Evolutionary conservation across 2,888 invertebrate species (phyloP).

Genomic region (Drosophila infuscata): DNA sequence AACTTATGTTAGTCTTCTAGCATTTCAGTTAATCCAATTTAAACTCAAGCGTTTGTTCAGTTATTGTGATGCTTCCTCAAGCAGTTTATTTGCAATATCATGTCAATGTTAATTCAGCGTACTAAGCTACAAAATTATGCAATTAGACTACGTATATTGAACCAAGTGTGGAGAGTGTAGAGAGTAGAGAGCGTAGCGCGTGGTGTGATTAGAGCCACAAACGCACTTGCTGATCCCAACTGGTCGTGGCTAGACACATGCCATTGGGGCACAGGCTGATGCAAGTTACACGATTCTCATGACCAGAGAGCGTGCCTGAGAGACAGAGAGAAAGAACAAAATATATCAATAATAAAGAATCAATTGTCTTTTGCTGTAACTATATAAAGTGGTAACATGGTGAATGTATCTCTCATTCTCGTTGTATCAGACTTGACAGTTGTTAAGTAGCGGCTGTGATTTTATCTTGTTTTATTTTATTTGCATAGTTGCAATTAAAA

Average conservation of each 20-base stretch:
- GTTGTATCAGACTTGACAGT: not conserved
- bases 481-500: not conserved
- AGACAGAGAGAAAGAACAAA: slow-evolving; percentile 58
- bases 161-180: slow-evolving; percentile 36
- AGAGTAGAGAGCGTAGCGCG: not conserved
- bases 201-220: slow-evolving; percentile 90
- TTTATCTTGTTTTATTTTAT: not conserved
- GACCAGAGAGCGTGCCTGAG: slow-evolving; percentile 91
- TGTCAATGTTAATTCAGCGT: slow-evolving; percentile 15
- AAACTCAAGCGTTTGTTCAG: not conserved
- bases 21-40: not conserved
- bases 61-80: slow-evolving; percentile 16
- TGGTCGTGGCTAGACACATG: slow-evolving; percentile 94
- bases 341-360: slow-evolving; percentile 37
- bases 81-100: slow-evolving; percentile 51
- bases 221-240: slow-evolving; percentile 95
- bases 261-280: slow-evolving; percentile 93
- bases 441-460: not conserved
- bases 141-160: slow-evolving; percentile 42
- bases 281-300: slow-evolving; percentile 95
- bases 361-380: slow-evolving; percentile 4
- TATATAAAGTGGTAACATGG: not conserved
- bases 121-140: slow-evolving; percentile 30
- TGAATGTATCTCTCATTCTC: not conserved
- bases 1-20: not conserved